These are phyloP conservation scores for human DNA, from an alignment of 2,113 vertebrate species.

Conservation along the genomic window DNA sequence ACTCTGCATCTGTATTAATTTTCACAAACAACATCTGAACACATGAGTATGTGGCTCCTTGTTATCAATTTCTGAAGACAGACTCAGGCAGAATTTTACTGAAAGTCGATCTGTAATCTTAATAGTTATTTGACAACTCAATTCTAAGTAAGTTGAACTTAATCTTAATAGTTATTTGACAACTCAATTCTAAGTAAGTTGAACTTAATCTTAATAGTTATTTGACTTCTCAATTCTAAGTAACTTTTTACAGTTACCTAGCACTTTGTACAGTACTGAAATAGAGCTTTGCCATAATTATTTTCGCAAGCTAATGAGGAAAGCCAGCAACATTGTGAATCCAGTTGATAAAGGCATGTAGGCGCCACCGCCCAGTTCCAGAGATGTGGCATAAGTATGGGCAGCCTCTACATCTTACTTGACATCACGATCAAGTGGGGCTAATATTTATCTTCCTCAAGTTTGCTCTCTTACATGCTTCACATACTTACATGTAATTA, in stretches of 20 bases:
- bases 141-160: no score
- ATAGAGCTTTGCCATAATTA: rapidly evolving
- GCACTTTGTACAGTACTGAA: rapidly evolving
- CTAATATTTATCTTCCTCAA: not conserved
- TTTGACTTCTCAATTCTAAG: not conserved
- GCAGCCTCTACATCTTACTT: not conserved
- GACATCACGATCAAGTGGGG: not conserved
- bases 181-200: no score
- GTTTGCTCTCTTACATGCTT: not conserved
- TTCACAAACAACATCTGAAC: rapidly evolving
- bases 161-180: no score
- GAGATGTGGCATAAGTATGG: rapidly evolving
- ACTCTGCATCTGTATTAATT: rapidly evolving
- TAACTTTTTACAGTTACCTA: rapidly evolving
- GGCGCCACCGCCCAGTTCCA: rapidly evolving
- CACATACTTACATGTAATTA: not conserved
- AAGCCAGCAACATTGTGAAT: rapidly evolving
- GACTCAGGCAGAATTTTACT: not conserved
- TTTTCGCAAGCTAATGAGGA: rapidly evolving
- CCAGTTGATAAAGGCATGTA: rapidly evolving
- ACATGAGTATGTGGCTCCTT: rapidly evolving
- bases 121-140: rapidly evolving
- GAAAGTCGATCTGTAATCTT: rapidly evolving
- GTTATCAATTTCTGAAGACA: not conserved
- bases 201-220: rapidly evolving